Evolutionary conservation across 2,797 vertebrate genomes (phyloP).

Genomic region (Galago senegalensis): DNA sequence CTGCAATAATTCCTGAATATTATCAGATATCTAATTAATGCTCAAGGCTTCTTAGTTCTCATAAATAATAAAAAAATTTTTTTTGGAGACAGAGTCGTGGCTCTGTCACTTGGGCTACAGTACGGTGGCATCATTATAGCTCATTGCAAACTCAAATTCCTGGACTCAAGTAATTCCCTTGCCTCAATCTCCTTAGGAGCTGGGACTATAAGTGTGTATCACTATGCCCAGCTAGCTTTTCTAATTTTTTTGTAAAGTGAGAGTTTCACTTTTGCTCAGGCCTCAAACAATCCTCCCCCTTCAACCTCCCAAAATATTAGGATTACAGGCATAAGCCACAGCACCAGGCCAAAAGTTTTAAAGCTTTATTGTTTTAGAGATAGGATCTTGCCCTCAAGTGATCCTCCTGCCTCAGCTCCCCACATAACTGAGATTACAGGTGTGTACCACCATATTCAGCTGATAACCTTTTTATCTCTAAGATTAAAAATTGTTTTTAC

Average conservation of each 20-base stretch:
- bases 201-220: no score
- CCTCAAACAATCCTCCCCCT: no score
- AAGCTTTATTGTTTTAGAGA: no score
- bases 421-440: not conserved
- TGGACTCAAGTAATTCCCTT: not conserved
- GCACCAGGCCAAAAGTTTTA: no score
- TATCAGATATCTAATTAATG: slow-evolving; percentile 39
- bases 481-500: not conserved
- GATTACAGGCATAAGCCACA: no score
- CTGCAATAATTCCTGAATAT: slow-evolving; percentile 58
- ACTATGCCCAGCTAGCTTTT: no score
- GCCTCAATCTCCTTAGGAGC: no score
- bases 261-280: no score
- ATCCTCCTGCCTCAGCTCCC: not conserved
- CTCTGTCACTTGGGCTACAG: not conserved
- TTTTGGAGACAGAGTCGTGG: not conserved
- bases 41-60: not conserved
- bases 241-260: no score
- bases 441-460: not conserved
- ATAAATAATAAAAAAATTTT: not conserved
- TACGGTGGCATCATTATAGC: not conserved
- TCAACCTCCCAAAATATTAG: no score
- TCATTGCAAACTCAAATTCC: not conserved
- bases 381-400: no score
- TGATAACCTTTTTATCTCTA: not conserved